Conservation (phyloP, 2,888 invertebrate species). For the Panopea generosa region DNA sequence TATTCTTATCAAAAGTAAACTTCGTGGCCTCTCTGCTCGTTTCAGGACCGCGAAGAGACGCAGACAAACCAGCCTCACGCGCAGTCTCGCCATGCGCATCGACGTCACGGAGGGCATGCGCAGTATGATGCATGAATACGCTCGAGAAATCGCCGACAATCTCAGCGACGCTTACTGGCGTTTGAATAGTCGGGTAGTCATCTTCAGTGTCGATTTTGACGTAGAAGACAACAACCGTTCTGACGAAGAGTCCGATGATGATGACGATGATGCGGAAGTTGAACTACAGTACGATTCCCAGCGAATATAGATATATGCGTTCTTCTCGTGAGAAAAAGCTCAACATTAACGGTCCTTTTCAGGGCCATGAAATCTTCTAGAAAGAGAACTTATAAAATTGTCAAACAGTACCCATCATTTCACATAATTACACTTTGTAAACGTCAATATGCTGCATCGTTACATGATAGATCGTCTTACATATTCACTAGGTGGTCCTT, state of each 20-base stretch:
- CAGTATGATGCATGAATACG: slow-evolving; percentile 41
- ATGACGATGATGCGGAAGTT: slow-evolving; percentile 22
- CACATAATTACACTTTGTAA: too few species aligned
- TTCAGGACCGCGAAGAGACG: slow-evolving; percentile 24
- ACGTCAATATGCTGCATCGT: too few species aligned
- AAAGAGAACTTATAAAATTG: slow-evolving; percentile 2
- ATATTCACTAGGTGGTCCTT: too few species aligned
- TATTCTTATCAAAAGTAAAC: slow-evolving; percentile 28
- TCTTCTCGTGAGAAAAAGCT: too few species aligned
- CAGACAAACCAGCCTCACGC: slow-evolving; percentile 9
- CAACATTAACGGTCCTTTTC: slow-evolving; percentile 54
- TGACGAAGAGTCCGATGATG: slow-evolving; percentile 31
- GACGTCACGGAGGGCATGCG: slow-evolving; percentile 58
- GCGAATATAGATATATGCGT: slow-evolving; percentile 8
- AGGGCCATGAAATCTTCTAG: slow-evolving; percentile 42
- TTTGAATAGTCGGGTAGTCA: slow-evolving; percentile 27
- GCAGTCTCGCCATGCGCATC: slow-evolving; percentile 41
- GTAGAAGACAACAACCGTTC: slow-evolving; percentile 43
- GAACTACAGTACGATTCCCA: background rate
- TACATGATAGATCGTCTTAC: too few species aligned
- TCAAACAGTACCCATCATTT: too few species aligned
- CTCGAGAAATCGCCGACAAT: slow-evolving; percentile 50
- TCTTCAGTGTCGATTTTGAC: slow-evolving; percentile 48
- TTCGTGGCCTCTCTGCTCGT: slow-evolving; percentile 36
- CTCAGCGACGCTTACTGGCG: slow-evolving; percentile 43